A percentile compares a stretch with the other conserved stretches of the same genome.
Conservation (phyloP, 2,113 vertebrate species). For the Gymnogyps californianus region DNA sequence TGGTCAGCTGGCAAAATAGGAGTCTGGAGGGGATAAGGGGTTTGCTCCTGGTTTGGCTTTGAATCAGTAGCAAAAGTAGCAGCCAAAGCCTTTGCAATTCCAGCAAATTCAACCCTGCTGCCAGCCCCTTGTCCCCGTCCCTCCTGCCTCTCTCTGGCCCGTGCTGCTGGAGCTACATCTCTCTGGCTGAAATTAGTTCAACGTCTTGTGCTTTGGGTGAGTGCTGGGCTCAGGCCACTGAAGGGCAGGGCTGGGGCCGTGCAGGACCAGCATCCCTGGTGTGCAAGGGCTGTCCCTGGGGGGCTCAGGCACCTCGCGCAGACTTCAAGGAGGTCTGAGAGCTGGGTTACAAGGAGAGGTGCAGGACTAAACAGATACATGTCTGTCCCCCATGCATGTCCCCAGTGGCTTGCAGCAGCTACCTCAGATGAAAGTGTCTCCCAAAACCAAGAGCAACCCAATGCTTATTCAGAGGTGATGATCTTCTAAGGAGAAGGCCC, state of each 20-base stretch:
- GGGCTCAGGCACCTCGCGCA: fast-evolving
- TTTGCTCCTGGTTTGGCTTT: not conserved
- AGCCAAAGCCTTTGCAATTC: not conserved
- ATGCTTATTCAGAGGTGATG: not conserved
- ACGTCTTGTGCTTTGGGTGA: not conserved
- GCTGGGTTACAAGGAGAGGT: not conserved
- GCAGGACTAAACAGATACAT: not conserved
- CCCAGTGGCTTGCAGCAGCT: not conserved
- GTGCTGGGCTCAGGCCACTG: not conserved
- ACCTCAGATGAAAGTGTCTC: not conserved
- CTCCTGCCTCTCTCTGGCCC: not conserved
- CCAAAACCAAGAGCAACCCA: not conserved
- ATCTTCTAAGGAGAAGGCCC: not conserved
- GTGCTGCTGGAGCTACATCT: fast-evolving
- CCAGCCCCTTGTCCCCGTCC: not conserved
- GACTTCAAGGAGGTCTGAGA: not conserved
- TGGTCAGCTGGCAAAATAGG: not conserved
- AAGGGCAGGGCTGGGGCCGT: not conserved
- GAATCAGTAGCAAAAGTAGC: not conserved
- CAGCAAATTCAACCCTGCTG: not conserved
- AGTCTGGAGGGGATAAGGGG: not conserved
- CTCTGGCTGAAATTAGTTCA: not conserved
- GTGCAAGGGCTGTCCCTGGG: not conserved
- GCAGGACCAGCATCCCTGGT: not conserved
- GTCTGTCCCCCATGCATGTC: not conserved